A percentile compares a stretch with the other conserved stretches of the same genome.
Conservation (phyloP, 2,797 vertebrate genomes). For the Coregonus suidteri region DNA sequence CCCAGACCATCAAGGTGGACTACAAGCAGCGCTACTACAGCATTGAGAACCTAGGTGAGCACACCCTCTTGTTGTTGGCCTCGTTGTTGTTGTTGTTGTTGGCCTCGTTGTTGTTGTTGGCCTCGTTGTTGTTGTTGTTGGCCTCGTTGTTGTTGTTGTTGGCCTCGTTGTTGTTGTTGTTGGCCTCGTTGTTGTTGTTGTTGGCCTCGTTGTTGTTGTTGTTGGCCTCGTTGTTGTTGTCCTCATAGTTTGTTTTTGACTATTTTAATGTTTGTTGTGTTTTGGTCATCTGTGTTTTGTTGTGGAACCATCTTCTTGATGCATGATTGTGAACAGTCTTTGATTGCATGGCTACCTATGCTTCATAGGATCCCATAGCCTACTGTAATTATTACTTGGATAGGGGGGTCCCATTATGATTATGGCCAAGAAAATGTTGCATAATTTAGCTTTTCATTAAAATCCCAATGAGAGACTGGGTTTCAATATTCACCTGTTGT, state of each 20-base stretch:
- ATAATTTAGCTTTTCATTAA: conserved; percentile 64
- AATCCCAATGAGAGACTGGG: conserved; percentile 57
- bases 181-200: no score
- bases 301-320: neutral
- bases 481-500: conserved; percentile 59
- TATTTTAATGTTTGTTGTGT: no score
- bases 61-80: no score
- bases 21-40: conserved; percentile 98
- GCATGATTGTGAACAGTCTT: neutral
- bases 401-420: neutral
- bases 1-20: conserved; percentile 96
- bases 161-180: no score
- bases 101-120: neutral
- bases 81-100: neutral
- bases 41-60: conserved; percentile 92
- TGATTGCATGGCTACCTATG: neutral
- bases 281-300: no score
- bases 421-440: conserved; percentile 36
- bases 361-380: neutral
- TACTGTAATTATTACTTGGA: neutral
- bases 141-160: no score
- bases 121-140: neutral
- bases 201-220: no score
- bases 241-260: no score
- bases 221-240: neutral